phyloP scores from a whole-genome alignment of 2,888 invertebrate species.

The Dolomedes plantarius region DNA sequence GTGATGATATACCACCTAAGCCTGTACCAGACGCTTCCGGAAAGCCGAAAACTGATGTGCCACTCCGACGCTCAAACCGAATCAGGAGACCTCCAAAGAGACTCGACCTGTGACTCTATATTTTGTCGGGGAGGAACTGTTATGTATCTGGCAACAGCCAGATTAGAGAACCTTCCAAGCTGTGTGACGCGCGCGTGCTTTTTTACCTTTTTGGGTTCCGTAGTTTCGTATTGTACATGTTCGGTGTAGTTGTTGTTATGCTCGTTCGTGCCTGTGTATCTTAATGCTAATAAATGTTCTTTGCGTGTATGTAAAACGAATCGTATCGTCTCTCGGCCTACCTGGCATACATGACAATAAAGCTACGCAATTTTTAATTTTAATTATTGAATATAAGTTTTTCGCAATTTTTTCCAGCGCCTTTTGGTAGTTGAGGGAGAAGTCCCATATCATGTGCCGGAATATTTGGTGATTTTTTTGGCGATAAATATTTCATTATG shows the following conservation, averaged over 20 bases:
- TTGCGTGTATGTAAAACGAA: slow-evolving; percentile 52
- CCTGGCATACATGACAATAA: slow-evolving; percentile 48
- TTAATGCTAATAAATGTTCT: slow-evolving; percentile 44
- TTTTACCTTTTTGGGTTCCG: too few species aligned
- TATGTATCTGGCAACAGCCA: slow-evolving; percentile 45
- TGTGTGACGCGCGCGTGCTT: slow-evolving; percentile 50
- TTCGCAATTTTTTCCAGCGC: too few species aligned
- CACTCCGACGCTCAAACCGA: slow-evolving; percentile 8
- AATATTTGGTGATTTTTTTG: too few species aligned
- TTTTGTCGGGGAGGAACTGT: slow-evolving; percentile 43
- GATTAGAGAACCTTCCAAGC: slow-evolving; percentile 41
- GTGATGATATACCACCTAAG: too few species aligned
- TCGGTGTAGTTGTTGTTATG: slow-evolving; percentile 38
- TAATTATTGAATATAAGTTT: too few species aligned
- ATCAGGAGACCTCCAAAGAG: slow-evolving; percentile 41
- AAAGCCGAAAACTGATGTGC: too few species aligned
- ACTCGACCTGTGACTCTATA: slow-evolving; percentile 42
- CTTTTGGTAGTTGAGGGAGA: too few species aligned
- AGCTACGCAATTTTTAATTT: too few species aligned
- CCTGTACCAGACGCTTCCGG: too few species aligned
- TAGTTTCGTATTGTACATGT: too few species aligned
- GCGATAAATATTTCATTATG: too few species aligned
- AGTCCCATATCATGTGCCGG: too few species aligned
- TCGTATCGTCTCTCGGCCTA: slow-evolving; percentile 47
- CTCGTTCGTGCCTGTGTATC: slow-evolving; percentile 38